phyloP scores from a whole-genome alignment of 2,888 invertebrate genomes.

The Drosophila siamana region DNA sequence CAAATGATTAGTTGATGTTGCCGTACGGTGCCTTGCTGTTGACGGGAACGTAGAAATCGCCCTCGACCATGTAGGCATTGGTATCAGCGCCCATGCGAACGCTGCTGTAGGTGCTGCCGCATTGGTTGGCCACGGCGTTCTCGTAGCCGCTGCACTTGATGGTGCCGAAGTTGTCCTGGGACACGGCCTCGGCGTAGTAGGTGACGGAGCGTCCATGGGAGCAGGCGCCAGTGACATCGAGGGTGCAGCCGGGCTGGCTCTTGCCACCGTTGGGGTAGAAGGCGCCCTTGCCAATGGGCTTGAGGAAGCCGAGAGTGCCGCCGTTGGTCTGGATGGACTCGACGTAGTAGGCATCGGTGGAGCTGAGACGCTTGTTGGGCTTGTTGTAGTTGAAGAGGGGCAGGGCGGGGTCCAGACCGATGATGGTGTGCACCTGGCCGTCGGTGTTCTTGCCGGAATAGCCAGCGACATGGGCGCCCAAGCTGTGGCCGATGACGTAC shows the following conservation, averaged over 20 bases:
- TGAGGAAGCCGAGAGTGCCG: constrained; percentile 79
- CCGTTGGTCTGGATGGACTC: constrained; percentile 84
- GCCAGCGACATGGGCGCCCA: constrained; percentile 88
- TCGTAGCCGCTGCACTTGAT: constrained; percentile 73
- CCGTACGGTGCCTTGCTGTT: constrained; percentile 82
- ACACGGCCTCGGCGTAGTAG: constrained; percentile 86
- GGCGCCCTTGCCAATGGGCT: constrained; percentile 85
- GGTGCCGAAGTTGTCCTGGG: constrained; percentile 75
- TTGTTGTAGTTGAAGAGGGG: constrained; percentile 79
- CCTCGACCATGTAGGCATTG: constrained; percentile 76
- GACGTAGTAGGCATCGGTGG: constrained; percentile 80
- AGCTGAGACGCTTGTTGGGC: constrained; percentile 69
- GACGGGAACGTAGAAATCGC: constrained; percentile 83
- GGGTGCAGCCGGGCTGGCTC: constrained; percentile 86
- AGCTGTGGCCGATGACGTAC: constrained; percentile 87
- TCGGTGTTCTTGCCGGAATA: constrained; percentile 87
- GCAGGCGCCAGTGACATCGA: constrained; percentile 84
- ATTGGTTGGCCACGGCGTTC: constrained; percentile 66
- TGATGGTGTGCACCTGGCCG: constrained; percentile 87
- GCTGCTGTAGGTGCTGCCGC: constrained; percentile 68
- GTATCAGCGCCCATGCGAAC: constrained; percentile 80
- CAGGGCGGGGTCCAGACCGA: constrained; percentile 85
- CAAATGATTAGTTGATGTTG: constrained; percentile 54
- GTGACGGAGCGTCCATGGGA: constrained; percentile 85
- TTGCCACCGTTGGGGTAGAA: constrained; percentile 87